These are phyloP conservation scores for Euura saliciscinereae DNA, from an alignment of 1,140 invertebrate genomes.

Conservation along the genomic window DNA sequence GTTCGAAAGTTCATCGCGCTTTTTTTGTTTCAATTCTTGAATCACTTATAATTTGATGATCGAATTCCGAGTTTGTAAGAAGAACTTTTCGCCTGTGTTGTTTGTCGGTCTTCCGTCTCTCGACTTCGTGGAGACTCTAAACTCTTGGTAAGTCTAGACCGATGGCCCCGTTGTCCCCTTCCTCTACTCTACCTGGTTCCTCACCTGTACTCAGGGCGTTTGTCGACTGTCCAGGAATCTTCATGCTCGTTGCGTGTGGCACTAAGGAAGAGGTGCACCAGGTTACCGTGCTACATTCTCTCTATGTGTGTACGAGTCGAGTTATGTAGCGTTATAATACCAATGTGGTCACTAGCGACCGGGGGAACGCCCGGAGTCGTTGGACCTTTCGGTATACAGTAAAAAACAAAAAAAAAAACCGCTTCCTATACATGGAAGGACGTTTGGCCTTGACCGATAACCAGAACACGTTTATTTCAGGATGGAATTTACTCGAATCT, in stretches of 20 bases:
- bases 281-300: conserved; percentile 49
- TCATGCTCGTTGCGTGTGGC: conserved; percentile 17
- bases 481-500: too few species aligned
- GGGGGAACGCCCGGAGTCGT: too few species aligned
- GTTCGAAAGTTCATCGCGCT: conserved; percentile 50
- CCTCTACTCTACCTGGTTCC: conserved; percentile 41
- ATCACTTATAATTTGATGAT: too few species aligned
- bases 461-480: background rate
- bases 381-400: too few species aligned
- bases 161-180: conserved; percentile 34
- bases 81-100: background rate
- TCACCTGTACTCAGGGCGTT: conserved; percentile 5
- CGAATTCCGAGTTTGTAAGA: too few species aligned
- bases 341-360: too few species aligned
- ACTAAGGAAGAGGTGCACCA: background rate
- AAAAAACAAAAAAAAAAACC: too few species aligned
- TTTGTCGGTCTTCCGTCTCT: background rate
- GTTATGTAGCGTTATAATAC: background rate
- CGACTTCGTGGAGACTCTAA: background rate
- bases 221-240: conserved; percentile 22
- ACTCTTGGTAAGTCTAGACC: background rate
- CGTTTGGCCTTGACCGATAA: conserved; percentile 1
- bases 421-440: background rate
- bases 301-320: background rate
- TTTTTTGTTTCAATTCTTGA: too few species aligned